Percentiles rank a stretch among this genome's conserved stretches.
These are phyloP conservation scores for Periophthalmodon schlosseri DNA, from an alignment of 2,113 vertebrate species.

Conservation along the genomic window DNA sequence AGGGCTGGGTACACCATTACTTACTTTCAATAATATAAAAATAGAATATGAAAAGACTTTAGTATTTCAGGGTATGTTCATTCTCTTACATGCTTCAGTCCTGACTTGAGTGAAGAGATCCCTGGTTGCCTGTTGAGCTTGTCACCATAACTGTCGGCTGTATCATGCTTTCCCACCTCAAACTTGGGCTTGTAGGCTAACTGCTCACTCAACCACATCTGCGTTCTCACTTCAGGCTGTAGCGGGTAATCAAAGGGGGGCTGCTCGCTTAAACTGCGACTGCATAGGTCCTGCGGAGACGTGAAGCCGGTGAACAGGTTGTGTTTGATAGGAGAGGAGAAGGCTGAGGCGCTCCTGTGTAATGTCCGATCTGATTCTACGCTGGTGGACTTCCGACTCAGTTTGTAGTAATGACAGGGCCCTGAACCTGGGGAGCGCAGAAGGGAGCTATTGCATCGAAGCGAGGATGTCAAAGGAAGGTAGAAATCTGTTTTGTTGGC, in stretches of 20 bases:
- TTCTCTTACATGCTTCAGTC: conserved; percentile 80
- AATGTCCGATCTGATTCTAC: conserved; percentile 68
- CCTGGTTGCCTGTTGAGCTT: conserved; percentile 74
- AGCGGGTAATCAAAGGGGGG: conserved; percentile 80
- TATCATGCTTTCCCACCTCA: conserved; percentile 11
- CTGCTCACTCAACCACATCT: conserved; percentile 96
- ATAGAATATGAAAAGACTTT: not conserved
- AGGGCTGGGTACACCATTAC: no score
- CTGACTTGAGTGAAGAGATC: conserved; percentile 72
- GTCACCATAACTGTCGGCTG: conserved; percentile 40
- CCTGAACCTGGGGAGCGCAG: conserved; percentile 75
- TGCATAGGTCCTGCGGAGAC: conserved; percentile 80
- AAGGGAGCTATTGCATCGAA: conserved; percentile 70
- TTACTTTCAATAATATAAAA: not conserved
- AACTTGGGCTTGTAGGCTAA: conserved; percentile 78
- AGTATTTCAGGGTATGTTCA: not conserved
- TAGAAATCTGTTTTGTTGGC: conserved; percentile 75
- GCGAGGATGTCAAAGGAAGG: conserved; percentile 65
- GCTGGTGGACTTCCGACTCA: conserved; percentile 33
- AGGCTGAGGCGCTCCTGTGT: conserved; percentile 53
- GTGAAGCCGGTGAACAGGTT: conserved; percentile 84
- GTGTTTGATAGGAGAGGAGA: conserved; percentile 79
- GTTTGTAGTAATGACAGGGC: conserved; percentile 82
- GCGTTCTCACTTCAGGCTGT: conserved; percentile 87
- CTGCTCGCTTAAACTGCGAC: conserved; percentile 69